Conservation (phyloP, 2,888 invertebrate species). For the Corbicula japonica region DNA sequence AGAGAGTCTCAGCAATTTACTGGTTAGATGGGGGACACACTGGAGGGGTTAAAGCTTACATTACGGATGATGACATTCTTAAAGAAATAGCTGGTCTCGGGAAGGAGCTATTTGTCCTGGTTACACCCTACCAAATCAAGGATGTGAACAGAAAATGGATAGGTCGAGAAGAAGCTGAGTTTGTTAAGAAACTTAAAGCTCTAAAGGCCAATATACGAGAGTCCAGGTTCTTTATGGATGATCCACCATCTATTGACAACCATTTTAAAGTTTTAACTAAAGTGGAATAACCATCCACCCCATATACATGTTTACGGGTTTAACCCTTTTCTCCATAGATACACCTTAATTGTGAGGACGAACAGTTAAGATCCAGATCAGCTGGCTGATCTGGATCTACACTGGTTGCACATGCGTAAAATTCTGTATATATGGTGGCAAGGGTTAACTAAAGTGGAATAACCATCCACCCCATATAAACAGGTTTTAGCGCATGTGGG, state of each 20-base stretch:
- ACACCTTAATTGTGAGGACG: too few relatives aligned
- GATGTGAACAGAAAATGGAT: conserved; percentile 95
- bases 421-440: too few relatives aligned
- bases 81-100: conserved; percentile 89
- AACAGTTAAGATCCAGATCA: too few relatives aligned
- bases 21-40: conserved; percentile 97
- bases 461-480: too few relatives aligned
- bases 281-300: too few relatives aligned
- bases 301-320: too few relatives aligned
- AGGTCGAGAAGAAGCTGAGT: conserved; percentile 92
- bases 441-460: too few relatives aligned
- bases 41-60: conserved; percentile 96
- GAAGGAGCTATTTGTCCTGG: conserved; percentile 92
- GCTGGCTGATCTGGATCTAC: too few relatives aligned
- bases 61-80: conserved; percentile 92
- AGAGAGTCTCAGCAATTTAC: conserved; percentile 91
- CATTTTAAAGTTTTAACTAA: conserved; percentile 90
- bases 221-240: conserved; percentile 89
- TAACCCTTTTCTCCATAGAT: too few relatives aligned
- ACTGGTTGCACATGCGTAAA: too few relatives aligned
- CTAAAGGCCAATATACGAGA: conserved; percentile 90
- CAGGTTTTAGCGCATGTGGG: too few relatives aligned
- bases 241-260: conserved; percentile 89
- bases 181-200: conserved; percentile 90
- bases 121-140: conserved; percentile 95